Evolutionary conservation across 2,888 invertebrate genomes (phyloP), one percentile per base, ranked within the genome.

Genomic region (Chelonus formosanus): DNA sequence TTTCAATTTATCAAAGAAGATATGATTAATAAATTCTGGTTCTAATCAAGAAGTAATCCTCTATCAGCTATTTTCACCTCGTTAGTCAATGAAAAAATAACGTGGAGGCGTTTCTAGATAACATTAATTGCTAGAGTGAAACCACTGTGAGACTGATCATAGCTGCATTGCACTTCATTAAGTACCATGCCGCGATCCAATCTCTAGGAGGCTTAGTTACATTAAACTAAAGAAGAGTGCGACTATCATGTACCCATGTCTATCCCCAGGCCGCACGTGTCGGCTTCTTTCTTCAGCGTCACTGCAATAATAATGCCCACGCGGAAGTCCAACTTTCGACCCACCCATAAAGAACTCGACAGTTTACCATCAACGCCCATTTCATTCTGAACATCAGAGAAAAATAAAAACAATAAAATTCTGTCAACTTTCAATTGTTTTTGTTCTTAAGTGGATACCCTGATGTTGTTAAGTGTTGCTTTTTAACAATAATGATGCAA

Each of bases 151-250:
- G 52, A 44, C 31, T 45, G 58, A 69, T 69, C 70, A 71, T 66
- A 73, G 60, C 75, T 76, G 74, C 70, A 68, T 72, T 71, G 61
- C 71, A 74, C 75, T 79, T 78, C 78, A 78, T 78, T 78, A 78
- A 64, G 70, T 70, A 57, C 63, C 65, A 47, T 56, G 43, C 20
- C 6, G 20, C 20, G 40, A 61, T 10, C 44, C 35, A 44, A 62
- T 47, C 35, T 20, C 36, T 35, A 44, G 54, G 20, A 8, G 48
- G 20, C 48, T 55, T 47, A 54, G n/a, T n/a, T 54, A 54, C 8
- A 54, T 5, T 36, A 5, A 54, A n/a, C 10, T 40, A 5, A 40
- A 40, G 40, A 40, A 40, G 40, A 40, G 40, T 40, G 40, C 6
- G 40, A 40, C 10, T 8, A 58, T 45, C 4, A 32, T 55, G 34